These are phyloP conservation scores for Tragulus kanchil DNA, from an alignment of 2,113 vertebrate genomes.

Conservation along the genomic window DNA sequence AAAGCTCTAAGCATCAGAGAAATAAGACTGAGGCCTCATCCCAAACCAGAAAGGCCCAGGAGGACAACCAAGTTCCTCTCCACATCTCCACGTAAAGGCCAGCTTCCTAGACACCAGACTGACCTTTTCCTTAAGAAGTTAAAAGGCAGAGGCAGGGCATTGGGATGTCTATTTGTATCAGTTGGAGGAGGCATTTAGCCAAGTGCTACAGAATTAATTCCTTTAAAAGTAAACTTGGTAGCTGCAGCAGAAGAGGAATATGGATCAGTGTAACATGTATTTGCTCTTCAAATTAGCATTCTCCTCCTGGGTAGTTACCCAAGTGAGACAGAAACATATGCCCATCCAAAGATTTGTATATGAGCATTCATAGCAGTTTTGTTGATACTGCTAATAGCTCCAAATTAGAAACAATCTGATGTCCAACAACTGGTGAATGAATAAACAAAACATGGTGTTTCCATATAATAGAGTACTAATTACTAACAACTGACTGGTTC, in stretches of 20 bases:
- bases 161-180: neutral
- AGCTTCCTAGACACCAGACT: neutral
- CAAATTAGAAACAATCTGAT: neutral
- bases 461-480: fast-evolving
- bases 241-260: too few species aligned
- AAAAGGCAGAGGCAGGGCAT: neutral
- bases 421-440: neutral
- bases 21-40: neutral
- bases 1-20: neutral
- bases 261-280: neutral
- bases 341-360: neutral
- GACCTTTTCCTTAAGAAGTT: neutral
- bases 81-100: neutral
- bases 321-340: neutral
- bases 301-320: neutral
- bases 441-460: neutral
- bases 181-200: neutral
- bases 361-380: neutral
- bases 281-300: neutral
- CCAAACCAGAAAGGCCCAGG: neutral
- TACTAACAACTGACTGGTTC: neutral
- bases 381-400: neutral
- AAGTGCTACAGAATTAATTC: neutral
- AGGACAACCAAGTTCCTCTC: neutral
- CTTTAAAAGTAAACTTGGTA: neutral